Percentiles rank a stretch among this genome's conserved stretches.
These are phyloP conservation scores for Sialis lutaria DNA, from an alignment of 2,888 invertebrate species.

Conservation along the genomic window DNA sequence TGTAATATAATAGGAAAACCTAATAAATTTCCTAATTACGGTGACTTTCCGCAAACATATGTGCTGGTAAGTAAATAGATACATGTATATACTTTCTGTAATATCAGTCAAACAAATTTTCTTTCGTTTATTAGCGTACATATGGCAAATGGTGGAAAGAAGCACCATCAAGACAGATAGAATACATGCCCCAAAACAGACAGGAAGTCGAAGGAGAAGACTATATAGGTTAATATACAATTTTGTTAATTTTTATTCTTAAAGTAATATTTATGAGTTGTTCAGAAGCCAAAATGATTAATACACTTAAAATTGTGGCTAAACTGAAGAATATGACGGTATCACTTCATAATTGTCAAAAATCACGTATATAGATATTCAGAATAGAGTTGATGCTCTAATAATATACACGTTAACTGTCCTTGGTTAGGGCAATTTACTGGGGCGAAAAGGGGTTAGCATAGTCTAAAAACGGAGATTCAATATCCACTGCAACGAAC, in stretches of 20 bases:
- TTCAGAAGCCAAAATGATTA: too few species aligned
- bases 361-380: too few species aligned
- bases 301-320: too few species aligned
- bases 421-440: too few species aligned
- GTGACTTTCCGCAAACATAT: conserved; percentile 81
- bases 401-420: too few species aligned
- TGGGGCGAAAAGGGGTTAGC: too few species aligned
- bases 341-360: too few species aligned
- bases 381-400: too few species aligned
- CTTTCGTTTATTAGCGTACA: conserved; percentile 40
- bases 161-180: conserved; percentile 49
- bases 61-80: conserved; percentile 52
- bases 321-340: too few species aligned
- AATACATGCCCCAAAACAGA: conserved; percentile 59
- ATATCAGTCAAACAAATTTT: not conserved
- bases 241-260: conserved; percentile 2
- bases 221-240: conserved; percentile 47
- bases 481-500: too few species aligned
- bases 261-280: not conserved
- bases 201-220: conserved; percentile 52
- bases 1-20: conserved; percentile 72
- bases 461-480: too few species aligned
- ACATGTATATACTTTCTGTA: conserved; percentile 4
- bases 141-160: conserved; percentile 76
- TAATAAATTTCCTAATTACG: conserved; percentile 73